Evolutionary conservation across 2,113 vertebrate genomes (phyloP).

Genomic region (Aspiorhynchus laticeps): DNA sequence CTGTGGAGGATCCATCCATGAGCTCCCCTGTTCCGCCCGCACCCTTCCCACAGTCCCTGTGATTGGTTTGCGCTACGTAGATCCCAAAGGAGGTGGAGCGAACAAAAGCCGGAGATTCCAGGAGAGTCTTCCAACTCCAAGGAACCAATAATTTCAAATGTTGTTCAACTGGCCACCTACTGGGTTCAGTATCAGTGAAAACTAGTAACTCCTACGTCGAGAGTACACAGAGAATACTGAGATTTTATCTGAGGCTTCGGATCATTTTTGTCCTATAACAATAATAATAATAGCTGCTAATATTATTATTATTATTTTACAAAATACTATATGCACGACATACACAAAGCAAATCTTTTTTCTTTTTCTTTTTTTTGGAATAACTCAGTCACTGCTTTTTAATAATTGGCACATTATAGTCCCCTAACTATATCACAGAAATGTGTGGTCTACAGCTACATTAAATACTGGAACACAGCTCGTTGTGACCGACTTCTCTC

Average conservation of each 20-base stretch:
- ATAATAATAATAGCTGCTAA: constrained; percentile 66
- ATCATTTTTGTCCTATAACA: constrained; percentile 62
- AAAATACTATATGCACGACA: constrained; percentile 88
- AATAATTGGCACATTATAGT: constrained; percentile 94
- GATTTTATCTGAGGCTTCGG: constrained; percentile 68
- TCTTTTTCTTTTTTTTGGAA: constrained; percentile 55
- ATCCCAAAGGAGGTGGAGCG: constrained; percentile 45
- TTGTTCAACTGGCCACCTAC: constrained; percentile 63
- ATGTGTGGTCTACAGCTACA: constrained; percentile 78
- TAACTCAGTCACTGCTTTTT: constrained; percentile 84
- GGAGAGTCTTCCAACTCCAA: constrained; percentile 62
- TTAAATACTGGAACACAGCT: constrained; percentile 82
- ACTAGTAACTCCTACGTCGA: constrained; percentile 80
- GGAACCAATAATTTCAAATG: constrained; percentile 69
- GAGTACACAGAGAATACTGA: constrained; percentile 82
- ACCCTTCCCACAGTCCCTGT: constrained; percentile 41
- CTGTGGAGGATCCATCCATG: constrained; percentile 36
- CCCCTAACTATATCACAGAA: constrained; percentile 81
- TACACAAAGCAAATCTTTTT: constrained; percentile 83
- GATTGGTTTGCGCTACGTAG: constrained; percentile 48
- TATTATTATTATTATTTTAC: constrained; percentile 78
- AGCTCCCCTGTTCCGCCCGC: background rate
- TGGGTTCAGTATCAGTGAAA: constrained; percentile 71
- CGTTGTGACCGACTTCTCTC: constrained; percentile 59
- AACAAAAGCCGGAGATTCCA: constrained; percentile 50